Evolutionary conservation across 1,140 invertebrate species (phyloP), one percentile per base, ranked within the genome.

Genomic region (Lasioglossum baleicum): DNA sequence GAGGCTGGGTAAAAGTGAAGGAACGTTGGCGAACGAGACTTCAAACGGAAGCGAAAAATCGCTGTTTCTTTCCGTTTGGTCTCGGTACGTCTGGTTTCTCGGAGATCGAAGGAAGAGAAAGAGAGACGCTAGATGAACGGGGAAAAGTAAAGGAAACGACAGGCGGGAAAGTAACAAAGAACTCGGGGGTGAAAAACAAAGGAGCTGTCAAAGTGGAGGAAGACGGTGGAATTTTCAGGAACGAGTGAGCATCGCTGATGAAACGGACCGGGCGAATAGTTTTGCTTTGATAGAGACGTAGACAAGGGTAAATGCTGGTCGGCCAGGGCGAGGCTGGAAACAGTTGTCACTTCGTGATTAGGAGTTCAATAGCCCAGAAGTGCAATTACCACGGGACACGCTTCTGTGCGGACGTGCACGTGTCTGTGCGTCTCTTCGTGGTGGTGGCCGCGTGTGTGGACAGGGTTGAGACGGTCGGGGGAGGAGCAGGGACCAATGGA

Each of bases 271-370:
- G n/a, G n/a, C n/a, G n/a, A n/a, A n/a, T n/a, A n/a, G n/a, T n/a
- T n/a, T n/a, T n/a, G n/a, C n/a, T n/a, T n/a, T n/a, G n/a, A n/a
- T n/a, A n/a, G n/a, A n/a, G n/a, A n/a, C n/a, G n/a, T n/a, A n/a
- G n/a, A n/a, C n/a, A n/a, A n/a, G n/a, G n/a, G n/a, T n/a, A n/a
- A n/a, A n/a, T n/a, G n/a, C n/a, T n/a, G n/a, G n/a, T n/a, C n/a
- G n/a, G n/a, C n/a, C n/a, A 5, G 61, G 74, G 63, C 72, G 61
- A 11, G n/a, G n/a, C n/a, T n/a, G 53, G 74, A 60, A 74, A 80
- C 80, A 83, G 71, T 87, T 88, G 88, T 86, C 87, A 83, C 69
- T 76, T 83, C 63, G 79, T 87, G 85, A 87, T 89, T 88, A 87
- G 85, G 73, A 80, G 73, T 87, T 87, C 87, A 88, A 87, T 87